phyloP scores from a whole-genome alignment of 2,888 invertebrate genomes.

The Agrotis ipsilon region DNA sequence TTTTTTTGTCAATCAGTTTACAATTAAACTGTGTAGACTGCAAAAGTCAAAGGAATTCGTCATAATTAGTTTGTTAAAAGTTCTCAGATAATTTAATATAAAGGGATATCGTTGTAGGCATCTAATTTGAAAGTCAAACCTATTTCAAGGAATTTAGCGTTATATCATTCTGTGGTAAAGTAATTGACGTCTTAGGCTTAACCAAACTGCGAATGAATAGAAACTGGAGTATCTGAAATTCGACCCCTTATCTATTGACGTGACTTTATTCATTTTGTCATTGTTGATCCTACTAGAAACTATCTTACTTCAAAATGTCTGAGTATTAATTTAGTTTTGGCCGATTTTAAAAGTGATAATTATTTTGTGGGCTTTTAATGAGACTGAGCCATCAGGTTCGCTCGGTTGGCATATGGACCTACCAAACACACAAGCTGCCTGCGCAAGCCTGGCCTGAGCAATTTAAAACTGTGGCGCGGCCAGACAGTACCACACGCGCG shows the following conservation, averaged over 20 bases:
- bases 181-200: conserved; percentile 22
- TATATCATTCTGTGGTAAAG: conserved; percentile 23
- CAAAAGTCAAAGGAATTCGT: conserved; percentile 36
- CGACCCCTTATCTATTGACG: not conserved
- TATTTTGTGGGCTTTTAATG: too few relatives aligned
- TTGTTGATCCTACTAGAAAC: not conserved
- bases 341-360: too few relatives aligned
- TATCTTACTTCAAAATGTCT: too few relatives aligned
- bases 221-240: not conserved
- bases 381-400: too few relatives aligned
- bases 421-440: too few relatives aligned
- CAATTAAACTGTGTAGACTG: conserved; percentile 37
- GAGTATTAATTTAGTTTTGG: too few relatives aligned
- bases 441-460: too few relatives aligned
- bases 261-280: not conserved
- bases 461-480: too few relatives aligned
- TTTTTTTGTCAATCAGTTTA: conserved; percentile 9
- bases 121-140: conserved; percentile 54
- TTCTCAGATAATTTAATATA: conserved; percentile 21
- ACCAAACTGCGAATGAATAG: not conserved
- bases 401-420: too few relatives aligned
- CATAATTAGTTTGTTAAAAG: conserved; percentile 45
- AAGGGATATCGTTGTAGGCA: conserved; percentile 20
- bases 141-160: conserved; percentile 33
- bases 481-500: too few relatives aligned